Base-by-base conservation (phyloP, 1,140 invertebrate species). In the Aphaenogaster ashmeadi region DNA sequence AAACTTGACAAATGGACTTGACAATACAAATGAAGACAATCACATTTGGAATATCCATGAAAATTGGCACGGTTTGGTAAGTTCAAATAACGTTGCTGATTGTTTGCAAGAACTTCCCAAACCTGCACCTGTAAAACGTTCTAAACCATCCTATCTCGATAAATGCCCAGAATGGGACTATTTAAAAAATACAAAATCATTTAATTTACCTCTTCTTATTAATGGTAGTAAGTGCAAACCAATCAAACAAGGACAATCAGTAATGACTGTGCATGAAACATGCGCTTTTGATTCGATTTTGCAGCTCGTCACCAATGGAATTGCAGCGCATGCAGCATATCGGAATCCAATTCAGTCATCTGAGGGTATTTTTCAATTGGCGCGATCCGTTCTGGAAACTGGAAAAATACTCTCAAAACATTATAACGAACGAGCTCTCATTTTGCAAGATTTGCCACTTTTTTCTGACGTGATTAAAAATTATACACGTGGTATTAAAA, bases 191-290 rank as follows among this genome's bases (percentile, higher is more conserved):
- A 74, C 0, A 3, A 41, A 36, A 3, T 56, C 15, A 0, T 13
- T 41, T 33, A 78, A 78, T 13, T 27, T 62, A 62, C 21, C 56
- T 3, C 6, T 78, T 1, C 8, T 78, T 11, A 62, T 60, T 33
- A 78, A 78, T 33, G 75, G 21, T 1, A 78, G 41, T 13, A 78
- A 62, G 6, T 47, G 75, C 11, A 78, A 47, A 6, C 13, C 75
- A 0, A 2, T 78, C 8, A 78, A 62, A 62, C n/a, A 36, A 78
- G 56, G 15, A n/a, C 11, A 41, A 15, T 27, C 15, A 33, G 1
- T 52, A 27, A 72, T 77, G 2, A 77, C 6, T 8, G 6, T 78
- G 0, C 56, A 21, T 3, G 38, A 62, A 62, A 78, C 38, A n/a
- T 78, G 56, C 18, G 56, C 41, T 13, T 62, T 62, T 3, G 41